phyloP scores from a whole-genome alignment of 1,140 invertebrate species.

The Cotesia glomerata region DNA sequence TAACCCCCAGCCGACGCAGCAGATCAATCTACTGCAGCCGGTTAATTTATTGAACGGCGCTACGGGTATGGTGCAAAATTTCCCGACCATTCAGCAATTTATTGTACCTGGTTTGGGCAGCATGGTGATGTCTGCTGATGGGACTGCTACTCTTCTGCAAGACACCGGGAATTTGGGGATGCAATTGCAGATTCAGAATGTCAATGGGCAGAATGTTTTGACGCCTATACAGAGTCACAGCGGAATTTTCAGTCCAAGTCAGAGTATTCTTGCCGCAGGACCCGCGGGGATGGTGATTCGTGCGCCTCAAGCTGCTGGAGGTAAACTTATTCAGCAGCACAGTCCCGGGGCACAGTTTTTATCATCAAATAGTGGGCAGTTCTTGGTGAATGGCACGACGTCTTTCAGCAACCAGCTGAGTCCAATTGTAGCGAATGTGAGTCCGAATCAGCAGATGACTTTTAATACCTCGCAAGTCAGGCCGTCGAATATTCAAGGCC shows the following conservation, averaged over 20 bases:
- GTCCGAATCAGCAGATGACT: slow-evolving; percentile 72
- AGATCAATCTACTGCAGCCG: slow-evolving; percentile 80
- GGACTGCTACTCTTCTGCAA: slow-evolving; percentile 71
- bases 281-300: slow-evolving; percentile 79
- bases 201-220: slow-evolving; percentile 78
- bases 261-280: slow-evolving; percentile 73
- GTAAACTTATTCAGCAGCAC: slow-evolving; percentile 76
- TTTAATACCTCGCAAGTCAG: slow-evolving; percentile 70
- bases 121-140: slow-evolving; percentile 77
- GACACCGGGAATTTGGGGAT: slow-evolving; percentile 73
- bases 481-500: slow-evolving; percentile 61
- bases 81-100: slow-evolving; percentile 81
- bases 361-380: slow-evolving; percentile 75
- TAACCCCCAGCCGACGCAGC: slow-evolving; percentile 74
- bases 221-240: slow-evolving; percentile 74
- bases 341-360: slow-evolving; percentile 75
- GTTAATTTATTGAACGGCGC: slow-evolving; percentile 79
- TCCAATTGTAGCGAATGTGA: slow-evolving; percentile 76
- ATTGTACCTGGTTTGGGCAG: slow-evolving; percentile 80
- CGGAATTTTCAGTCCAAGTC: slow-evolving; percentile 65
- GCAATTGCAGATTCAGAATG: slow-evolving; percentile 80
- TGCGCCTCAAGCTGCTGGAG: slow-evolving; percentile 71
- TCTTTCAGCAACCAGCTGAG: slow-evolving; percentile 77
- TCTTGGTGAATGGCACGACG: slow-evolving; percentile 74
- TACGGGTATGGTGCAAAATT: slow-evolving; percentile 76